These are phyloP conservation scores for Tympanoctomys barrerae DNA, from an alignment of 2,797 vertebrate species.

Conservation along the genomic window DNA sequence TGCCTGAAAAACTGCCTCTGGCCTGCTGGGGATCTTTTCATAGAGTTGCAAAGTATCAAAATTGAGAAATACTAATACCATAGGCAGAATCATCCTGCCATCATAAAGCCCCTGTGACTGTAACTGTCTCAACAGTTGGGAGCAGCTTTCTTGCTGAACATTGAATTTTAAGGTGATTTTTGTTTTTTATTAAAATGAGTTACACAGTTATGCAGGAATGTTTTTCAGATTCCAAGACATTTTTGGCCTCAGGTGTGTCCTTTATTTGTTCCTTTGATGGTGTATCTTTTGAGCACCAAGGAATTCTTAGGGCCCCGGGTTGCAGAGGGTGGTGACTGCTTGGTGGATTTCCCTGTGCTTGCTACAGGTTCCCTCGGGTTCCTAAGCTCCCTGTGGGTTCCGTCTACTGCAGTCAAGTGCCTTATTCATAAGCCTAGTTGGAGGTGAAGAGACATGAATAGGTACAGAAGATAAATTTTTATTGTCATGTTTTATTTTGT, in stretches of 20 bases:
- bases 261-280: not conserved
- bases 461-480: conserved; percentile 33
- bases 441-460: not conserved
- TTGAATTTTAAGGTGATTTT: not conserved
- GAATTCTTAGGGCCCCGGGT: not conserved
- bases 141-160: not conserved
- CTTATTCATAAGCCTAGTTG: not conserved
- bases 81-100: not conserved
- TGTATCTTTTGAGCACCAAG: not conserved
- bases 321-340: not conserved
- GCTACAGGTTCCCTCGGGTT: not conserved
- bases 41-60: conserved; percentile 26
- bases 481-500: conserved; percentile 42
- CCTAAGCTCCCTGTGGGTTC: not conserved
- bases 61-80: not conserved
- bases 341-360: not conserved
- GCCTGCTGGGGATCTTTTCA: conserved; percentile 16
- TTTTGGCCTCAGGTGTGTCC: not conserved
- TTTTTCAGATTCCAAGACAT: not conserved
- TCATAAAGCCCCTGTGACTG: not conserved
- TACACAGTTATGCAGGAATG: not conserved
- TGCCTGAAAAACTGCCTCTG: not conserved
- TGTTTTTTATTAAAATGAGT: not conserved
- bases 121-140: not conserved
- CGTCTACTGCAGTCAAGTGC: not conserved